Evolutionary conservation across 1,140 invertebrate species (phyloP).

Genomic region (Nephotettix cincticeps): DNA sequence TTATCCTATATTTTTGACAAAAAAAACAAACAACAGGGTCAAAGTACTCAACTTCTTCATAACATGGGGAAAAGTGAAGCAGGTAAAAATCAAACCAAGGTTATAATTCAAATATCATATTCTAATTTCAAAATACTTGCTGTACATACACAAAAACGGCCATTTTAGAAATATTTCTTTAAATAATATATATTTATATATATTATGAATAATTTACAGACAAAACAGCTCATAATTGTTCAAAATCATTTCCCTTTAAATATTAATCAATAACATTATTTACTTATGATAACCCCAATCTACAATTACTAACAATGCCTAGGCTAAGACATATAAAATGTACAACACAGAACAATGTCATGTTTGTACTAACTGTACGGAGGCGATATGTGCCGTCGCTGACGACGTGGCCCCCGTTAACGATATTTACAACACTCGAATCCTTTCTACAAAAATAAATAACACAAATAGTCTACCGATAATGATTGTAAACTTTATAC

Average conservation of each 20-base stretch:
- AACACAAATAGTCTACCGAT: constrained; percentile 2
- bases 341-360: constrained; percentile 18
- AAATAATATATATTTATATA: constrained; percentile 3
- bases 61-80: too few species aligned
- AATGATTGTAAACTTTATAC: constrained; percentile 5
- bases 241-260: constrained; percentile 12
- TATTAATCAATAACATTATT: constrained; percentile 17
- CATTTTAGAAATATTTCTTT: constrained; percentile 14
- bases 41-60: too few species aligned
- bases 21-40: too few species aligned
- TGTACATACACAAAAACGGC: constrained; percentile 26
- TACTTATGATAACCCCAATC: constrained; percentile 10
- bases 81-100: not conserved
- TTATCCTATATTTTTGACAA: too few species aligned
- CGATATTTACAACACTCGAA: constrained; percentile 11
- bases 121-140: constrained; percentile 28
- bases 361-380: constrained; percentile 14
- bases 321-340: constrained; percentile 25
- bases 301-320: constrained; percentile 8
- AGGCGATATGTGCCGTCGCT: not conserved
- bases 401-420: not conserved
- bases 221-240: constrained; percentile 18
- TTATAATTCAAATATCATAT: constrained; percentile 24
- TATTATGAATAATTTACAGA: constrained; percentile 23
- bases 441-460: constrained; percentile 14